Conservation (phyloP, 1,140 invertebrate species). For the Heliothis subflexa region DNA sequence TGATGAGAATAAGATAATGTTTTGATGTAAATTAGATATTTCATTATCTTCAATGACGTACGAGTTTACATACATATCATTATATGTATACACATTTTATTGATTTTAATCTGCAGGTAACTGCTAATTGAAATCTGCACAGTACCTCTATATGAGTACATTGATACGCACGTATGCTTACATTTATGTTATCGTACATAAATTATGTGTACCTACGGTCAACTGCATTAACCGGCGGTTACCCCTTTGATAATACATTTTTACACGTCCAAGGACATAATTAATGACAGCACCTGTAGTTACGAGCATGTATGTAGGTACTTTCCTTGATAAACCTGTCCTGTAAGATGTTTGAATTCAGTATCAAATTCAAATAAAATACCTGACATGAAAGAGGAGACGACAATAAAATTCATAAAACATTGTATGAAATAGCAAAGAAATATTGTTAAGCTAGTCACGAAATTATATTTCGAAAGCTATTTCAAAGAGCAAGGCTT, state of each 20-base stretch:
- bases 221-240: too few relatives aligned
- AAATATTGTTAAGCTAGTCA: slow-evolving; percentile 19
- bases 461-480: slow-evolving; percentile 41
- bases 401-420: not conserved
- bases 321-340: not conserved
- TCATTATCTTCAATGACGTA: slow-evolving; percentile 25
- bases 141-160: not conserved
- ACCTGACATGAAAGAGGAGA: too few relatives aligned
- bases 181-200: slow-evolving; percentile 6
- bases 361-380: not conserved
- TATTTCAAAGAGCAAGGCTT: slow-evolving; percentile 44
- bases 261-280: too few relatives aligned
- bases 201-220: not conserved
- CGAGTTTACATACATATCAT: too few relatives aligned
- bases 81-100: not conserved
- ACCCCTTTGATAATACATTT: too few relatives aligned
- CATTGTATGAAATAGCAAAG: not conserved
- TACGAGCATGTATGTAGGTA: too few relatives aligned
- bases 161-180: not conserved
- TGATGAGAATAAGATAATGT: slow-evolving; percentile 12
- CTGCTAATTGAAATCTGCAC: slow-evolving; percentile 9
- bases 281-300: too few relatives aligned
- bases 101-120: slow-evolving; percentile 14
- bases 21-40: slow-evolving; percentile 22
- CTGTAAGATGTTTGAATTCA: not conserved